Percentiles rank a stretch among this genome's conserved stretches.
These are phyloP conservation scores for Acrossocheilus fasciatus DNA, from an alignment of 2,797 vertebrate species.

Conservation along the genomic window DNA sequence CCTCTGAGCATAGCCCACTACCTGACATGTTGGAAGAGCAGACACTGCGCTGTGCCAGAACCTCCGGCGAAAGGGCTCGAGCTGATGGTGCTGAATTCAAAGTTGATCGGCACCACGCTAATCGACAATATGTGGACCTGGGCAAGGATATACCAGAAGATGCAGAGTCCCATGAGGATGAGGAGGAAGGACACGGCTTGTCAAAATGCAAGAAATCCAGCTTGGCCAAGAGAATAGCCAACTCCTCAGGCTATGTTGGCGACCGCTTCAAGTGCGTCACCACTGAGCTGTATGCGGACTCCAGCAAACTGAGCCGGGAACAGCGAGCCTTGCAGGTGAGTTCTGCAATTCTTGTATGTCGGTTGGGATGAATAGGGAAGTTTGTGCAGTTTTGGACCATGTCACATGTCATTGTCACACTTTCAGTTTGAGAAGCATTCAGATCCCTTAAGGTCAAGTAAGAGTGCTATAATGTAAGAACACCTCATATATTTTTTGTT, in stretches of 20 bases:
- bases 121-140: conserved; percentile 71
- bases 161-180: conserved; percentile 78
- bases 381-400: conserved; percentile 11
- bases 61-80: conserved; percentile 78
- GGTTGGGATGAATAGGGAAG: background rate
- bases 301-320: conserved; percentile 97
- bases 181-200: conserved; percentile 76
- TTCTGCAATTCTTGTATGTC: conserved; percentile 5
- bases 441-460: background rate
- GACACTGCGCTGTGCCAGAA: conserved; percentile 82
- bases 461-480: conserved; percentile 10
- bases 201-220: conserved; percentile 90
- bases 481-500: conserved; percentile 3
- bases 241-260: conserved; percentile 96
- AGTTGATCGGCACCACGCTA: conserved; percentile 62
- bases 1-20: conserved; percentile 71
- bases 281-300: conserved; percentile 96
- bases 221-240: conserved; percentile 95
- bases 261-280: conserved; percentile 98
- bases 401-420: conserved; percentile 30
- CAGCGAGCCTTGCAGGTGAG: conserved; percentile 98
- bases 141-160: conserved; percentile 78
- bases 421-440: conserved; percentile 31
- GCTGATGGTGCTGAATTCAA: conserved; percentile 70
- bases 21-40: conserved; percentile 76